A percentile compares a stretch with the other conserved stretches of the same genome.
Evolutionary conservation across 2,113 vertebrate species (phyloP).

Genomic region (Hepsetus odoe): DNA sequence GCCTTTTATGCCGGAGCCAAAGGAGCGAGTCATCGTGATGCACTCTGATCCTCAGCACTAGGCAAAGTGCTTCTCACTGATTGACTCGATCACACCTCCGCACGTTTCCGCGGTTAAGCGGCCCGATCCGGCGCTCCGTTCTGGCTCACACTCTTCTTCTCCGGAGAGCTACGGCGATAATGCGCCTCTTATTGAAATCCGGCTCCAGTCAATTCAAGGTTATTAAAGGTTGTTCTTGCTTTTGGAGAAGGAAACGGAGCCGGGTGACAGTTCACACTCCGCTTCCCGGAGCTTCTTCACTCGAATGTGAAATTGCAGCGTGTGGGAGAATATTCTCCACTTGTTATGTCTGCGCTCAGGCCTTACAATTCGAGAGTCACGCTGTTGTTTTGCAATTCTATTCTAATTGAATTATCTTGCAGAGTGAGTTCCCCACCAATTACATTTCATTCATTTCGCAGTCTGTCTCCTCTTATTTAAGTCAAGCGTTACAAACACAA

Average conservation of each 20-base stretch:
- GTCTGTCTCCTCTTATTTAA: no score
- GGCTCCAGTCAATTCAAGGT: conserved; percentile 72
- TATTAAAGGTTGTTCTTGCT: conserved; percentile 66
- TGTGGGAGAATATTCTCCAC: neutral
- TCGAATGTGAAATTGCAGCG: conserved; percentile 28
- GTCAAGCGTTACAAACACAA: no score
- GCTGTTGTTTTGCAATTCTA: no score
- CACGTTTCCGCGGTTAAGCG: conserved; percentile 39
- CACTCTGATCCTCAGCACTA: conserved; percentile 28
- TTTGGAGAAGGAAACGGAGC: conserved; percentile 19
- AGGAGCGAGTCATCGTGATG: conserved; percentile 11
- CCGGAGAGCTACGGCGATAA: conserved; percentile 63
- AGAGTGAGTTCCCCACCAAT: no score
- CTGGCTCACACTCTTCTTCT: conserved; percentile 54
- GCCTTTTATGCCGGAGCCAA: neutral
- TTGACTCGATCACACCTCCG: conserved; percentile 73
- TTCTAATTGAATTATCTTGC: no score
- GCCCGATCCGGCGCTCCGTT: conserved; percentile 46
- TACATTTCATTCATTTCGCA: no score
- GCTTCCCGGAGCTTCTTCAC: neutral
- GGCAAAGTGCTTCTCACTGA: conserved; percentile 49
- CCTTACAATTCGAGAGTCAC: neutral
- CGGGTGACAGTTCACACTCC: neutral
- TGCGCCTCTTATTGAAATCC: conserved; percentile 78
- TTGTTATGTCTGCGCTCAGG: neutral